phyloP scores from a whole-genome alignment of 1,140 invertebrate species.

The Bemisia tabaci region DNA sequence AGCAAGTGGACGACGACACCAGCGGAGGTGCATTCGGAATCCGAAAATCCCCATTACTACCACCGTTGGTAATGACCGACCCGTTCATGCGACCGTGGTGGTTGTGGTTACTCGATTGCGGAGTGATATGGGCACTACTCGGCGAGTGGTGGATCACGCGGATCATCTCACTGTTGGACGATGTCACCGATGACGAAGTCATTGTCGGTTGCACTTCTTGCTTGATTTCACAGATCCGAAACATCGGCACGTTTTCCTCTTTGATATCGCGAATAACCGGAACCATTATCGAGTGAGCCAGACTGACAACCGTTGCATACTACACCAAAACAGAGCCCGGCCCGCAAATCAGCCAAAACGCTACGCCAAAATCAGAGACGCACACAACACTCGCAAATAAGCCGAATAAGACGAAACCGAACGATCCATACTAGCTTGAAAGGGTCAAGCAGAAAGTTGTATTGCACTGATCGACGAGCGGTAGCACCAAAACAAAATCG shows the following conservation, averaged over 20 bases:
- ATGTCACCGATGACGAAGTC: background rate
- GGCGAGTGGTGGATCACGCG: background rate
- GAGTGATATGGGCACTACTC: background rate
- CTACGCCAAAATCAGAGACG: too few relatives aligned
- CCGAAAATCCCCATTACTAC: slow-evolving; percentile 11
- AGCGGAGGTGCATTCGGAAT: slow-evolving; percentile 2
- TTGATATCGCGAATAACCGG: background rate
- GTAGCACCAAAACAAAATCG: too few relatives aligned
- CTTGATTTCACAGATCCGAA: background rate
- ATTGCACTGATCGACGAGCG: too few relatives aligned
- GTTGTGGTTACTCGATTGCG: background rate
- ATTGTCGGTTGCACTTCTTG: background rate
- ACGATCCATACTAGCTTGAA: too few relatives aligned
- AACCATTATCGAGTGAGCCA: background rate
- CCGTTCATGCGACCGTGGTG: background rate
- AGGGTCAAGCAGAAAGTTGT: too few relatives aligned
- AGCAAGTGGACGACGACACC: slow-evolving; percentile 7
- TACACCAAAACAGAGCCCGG: too few relatives aligned
- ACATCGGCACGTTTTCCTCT: background rate
- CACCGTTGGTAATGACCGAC: background rate
- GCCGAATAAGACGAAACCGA: too few relatives aligned
- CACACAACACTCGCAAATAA: too few relatives aligned
- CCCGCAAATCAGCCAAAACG: too few relatives aligned
- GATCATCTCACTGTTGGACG: background rate
- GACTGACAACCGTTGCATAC: too few relatives aligned